Conservation (phyloP, 92 coral and sea anemone species). For the Paramuricea clavata region DNA sequence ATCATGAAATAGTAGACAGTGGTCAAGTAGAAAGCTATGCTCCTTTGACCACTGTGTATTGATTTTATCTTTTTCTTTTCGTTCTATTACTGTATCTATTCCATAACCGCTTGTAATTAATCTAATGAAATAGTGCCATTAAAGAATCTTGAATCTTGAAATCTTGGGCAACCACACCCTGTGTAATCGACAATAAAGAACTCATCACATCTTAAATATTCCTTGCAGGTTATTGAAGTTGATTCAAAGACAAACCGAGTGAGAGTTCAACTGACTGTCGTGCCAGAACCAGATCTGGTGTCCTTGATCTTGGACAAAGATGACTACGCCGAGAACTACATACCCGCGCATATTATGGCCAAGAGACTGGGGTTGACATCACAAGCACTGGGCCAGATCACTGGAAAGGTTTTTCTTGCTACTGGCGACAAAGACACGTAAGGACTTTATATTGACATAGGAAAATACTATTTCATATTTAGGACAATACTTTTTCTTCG, state of each 20-base stretch:
- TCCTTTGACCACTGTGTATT: too few species aligned
- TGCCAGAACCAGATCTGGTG: conserved; percentile 83
- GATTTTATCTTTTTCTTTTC: too few species aligned
- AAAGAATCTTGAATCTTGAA: too few species aligned
- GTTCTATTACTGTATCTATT: too few species aligned
- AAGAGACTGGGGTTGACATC: conserved; percentile 88
- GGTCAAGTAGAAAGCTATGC: too few species aligned
- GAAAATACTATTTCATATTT: too few species aligned
- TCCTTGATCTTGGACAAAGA: conserved; percentile 69
- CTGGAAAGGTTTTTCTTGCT: conserved; percentile 80
- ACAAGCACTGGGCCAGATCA: conserved; percentile 78
- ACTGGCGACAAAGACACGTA: conserved; percentile 84
- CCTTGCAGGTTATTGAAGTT: conserved; percentile 73
- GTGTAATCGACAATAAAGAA: too few species aligned
- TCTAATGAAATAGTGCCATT: too few species aligned
- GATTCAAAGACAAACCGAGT: conserved; percentile 92
- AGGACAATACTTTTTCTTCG: too few species aligned
- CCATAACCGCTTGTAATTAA: too few species aligned
- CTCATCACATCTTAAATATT: not conserved
- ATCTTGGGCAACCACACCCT: too few species aligned
- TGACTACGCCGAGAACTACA: conserved; percentile 73
- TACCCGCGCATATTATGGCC: conserved; percentile 83
- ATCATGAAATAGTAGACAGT: too few species aligned
- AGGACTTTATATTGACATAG: conserved; percentile 6
- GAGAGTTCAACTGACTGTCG: conserved; percentile 90